A percentile compares a stretch with the other conserved stretches of the same genome.
These are phyloP conservation scores for Drosophila nr. perissopoda DNA, from an alignment of 2,888 invertebrate genomes.

Conservation along the genomic window DNA sequence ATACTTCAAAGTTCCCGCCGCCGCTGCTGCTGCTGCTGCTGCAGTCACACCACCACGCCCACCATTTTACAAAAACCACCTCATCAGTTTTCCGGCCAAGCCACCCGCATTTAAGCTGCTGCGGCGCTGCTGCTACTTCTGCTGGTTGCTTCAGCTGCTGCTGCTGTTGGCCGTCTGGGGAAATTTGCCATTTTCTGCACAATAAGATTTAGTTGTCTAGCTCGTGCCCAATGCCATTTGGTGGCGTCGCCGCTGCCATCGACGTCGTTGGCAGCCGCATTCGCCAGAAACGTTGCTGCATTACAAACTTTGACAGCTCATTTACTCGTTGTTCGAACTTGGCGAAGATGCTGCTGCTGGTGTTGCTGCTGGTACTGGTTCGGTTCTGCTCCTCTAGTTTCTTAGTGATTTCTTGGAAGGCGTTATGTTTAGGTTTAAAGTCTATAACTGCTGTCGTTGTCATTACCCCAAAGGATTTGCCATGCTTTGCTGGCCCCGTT, in stretches of 20 bases:
- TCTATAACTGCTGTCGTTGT: conserved; percentile 73
- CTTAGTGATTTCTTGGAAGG: conserved; percentile 44
- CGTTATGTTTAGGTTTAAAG: conserved; percentile 77
- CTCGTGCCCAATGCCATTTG: conserved; percentile 76
- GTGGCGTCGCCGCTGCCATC: conserved; percentile 34
- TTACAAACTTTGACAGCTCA: conserved; percentile 82
- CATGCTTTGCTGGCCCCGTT: conserved; percentile 62
- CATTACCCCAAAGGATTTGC: conserved; percentile 67
- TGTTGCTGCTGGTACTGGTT: conserved; percentile 10
- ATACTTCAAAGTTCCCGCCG: conserved; percentile 69
- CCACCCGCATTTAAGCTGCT: conserved; percentile 47
- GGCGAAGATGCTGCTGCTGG: conserved; percentile 32
- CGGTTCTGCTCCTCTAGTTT: conserved; percentile 11
- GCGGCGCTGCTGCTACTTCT: conserved; percentile 38
- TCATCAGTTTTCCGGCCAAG: conserved; percentile 5
- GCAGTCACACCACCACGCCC: conserved; percentile 34
- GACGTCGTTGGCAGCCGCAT: conserved; percentile 49
- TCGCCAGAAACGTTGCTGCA: conserved; percentile 66
- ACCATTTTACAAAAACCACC: conserved; percentile 1
- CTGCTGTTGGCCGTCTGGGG: conserved; percentile 80
- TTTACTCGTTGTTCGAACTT: conserved; percentile 81
- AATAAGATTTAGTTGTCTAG: conserved; percentile 83
- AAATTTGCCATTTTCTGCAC: conserved; percentile 84
- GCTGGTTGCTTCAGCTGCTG: conserved; percentile 15
- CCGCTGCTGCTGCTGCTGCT: conserved; percentile 16